phyloP scores from a whole-genome alignment of 2,797 vertebrate species.

The Malacoraja senta region DNA sequence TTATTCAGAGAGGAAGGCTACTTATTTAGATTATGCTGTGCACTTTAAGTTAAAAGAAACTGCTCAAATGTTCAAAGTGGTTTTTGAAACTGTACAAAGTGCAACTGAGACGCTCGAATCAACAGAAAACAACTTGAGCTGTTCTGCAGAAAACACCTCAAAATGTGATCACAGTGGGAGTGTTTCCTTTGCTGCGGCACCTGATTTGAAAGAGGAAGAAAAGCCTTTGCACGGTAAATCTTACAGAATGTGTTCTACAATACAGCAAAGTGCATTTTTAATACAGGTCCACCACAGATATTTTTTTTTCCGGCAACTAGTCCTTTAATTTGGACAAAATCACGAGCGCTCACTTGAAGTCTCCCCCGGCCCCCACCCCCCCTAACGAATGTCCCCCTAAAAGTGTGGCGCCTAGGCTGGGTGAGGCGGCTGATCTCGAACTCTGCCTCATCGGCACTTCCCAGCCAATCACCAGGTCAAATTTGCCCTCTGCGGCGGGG shows the following conservation, averaged over 20 bases:
- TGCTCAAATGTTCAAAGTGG: not conserved
- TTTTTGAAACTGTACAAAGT: not conserved
- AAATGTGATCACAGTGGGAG: not conserved
- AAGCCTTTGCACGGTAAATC: not conserved
- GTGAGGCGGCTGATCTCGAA: too few relatives aligned
- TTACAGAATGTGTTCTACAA: not conserved
- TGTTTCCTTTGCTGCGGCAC: not conserved
- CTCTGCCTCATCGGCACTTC: too few relatives aligned
- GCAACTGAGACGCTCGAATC: not conserved
- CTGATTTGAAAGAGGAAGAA: not conserved
- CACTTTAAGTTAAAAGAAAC: constrained; percentile 25
- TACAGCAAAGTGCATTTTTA: not conserved
- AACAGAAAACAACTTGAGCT: not conserved
- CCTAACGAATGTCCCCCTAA: too few relatives aligned
- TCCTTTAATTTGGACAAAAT: too few relatives aligned
- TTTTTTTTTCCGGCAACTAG: too few relatives aligned
- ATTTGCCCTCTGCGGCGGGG: too few relatives aligned
- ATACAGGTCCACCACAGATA: too few relatives aligned
- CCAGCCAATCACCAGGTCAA: too few relatives aligned
- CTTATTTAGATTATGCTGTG: not conserved
- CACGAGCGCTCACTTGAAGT: too few relatives aligned
- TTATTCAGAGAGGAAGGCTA: not conserved
- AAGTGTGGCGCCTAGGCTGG: too few relatives aligned
- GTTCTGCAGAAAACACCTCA: not conserved
- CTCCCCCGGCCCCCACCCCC: too few relatives aligned